Evolutionary conservation across 2,113 vertebrate species (phyloP).

Genomic region (Aspidoscelis tigris): DNA sequence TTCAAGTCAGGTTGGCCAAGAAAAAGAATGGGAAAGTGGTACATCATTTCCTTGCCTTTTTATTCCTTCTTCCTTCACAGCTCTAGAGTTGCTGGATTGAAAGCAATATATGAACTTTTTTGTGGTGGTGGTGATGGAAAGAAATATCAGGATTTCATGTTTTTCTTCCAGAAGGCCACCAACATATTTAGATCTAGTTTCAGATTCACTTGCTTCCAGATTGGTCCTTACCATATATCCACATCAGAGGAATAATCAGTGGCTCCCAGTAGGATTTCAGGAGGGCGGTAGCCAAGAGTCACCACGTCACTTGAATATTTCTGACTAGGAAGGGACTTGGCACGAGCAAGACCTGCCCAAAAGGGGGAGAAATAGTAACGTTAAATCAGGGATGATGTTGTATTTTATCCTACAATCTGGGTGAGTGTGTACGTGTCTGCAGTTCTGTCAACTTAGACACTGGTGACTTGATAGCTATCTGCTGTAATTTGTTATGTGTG

Average conservation of each 20-base stretch:
- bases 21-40: no score
- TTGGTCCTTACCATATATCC: conserved; percentile 85
- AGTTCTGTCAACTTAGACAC: not conserved
- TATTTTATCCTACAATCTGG: not conserved
- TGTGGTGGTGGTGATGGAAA: no score
- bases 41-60: no score
- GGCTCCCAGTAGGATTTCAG: conserved; percentile 88
- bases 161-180: no score
- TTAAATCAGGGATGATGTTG: conserved; percentile 6
- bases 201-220: conserved; percentile 30
- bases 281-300: conserved; percentile 89
- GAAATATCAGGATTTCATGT: no score
- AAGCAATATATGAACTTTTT: no score
- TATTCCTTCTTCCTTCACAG: no score
- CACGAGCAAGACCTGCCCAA: conserved; percentile 82
- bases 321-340: conserved; percentile 88
- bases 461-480: not conserved
- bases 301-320: conserved; percentile 90
- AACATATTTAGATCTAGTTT: no score
- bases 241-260: conserved; percentile 89
- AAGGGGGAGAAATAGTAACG: not conserved
- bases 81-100: no score
- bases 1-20: no score
- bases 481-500: conserved; percentile 18
- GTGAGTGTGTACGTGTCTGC: not conserved